Evolutionary conservation across 1,140 invertebrate genomes (phyloP).

Genomic region (Pogonomyrmex barbatus): DNA sequence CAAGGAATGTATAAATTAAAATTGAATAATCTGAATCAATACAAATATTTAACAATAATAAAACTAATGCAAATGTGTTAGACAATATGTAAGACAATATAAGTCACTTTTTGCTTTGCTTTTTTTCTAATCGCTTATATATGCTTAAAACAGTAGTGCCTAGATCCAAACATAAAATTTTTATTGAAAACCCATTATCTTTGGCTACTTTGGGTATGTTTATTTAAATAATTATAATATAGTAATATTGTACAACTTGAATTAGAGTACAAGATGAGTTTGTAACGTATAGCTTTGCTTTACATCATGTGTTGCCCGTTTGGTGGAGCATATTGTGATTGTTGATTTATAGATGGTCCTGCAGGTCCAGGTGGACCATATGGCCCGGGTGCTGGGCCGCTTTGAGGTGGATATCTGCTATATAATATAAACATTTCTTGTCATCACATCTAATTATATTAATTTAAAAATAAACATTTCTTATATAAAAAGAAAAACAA

Average conservation of each 20-base stretch:
- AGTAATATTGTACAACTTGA: conserved; percentile 80
- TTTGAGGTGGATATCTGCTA: conserved; percentile 78
- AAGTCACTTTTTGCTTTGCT: conserved; percentile 46
- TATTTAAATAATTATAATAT: conserved; percentile 81
- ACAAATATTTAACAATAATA: conserved; percentile 6
- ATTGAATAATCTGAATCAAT: conserved; percentile 38
- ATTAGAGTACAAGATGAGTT: conserved; percentile 77
- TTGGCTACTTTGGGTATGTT: conserved; percentile 79
- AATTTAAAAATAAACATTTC: too few relatives aligned
- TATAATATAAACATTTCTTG: conserved; percentile 29
- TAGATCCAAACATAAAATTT: conserved; percentile 70
- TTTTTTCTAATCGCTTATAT: conserved; percentile 10
- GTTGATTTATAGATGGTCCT: conserved; percentile 75
- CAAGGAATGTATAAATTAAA: conserved; percentile 59
- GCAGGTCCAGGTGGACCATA: conserved; percentile 75
- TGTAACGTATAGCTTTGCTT: conserved; percentile 68
- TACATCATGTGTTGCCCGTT: conserved; percentile 82
- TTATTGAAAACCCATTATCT: conserved; percentile 77
- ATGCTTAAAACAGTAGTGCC: conserved; percentile 43
- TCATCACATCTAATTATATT: conserved; percentile 38
- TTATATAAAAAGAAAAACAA: background rate
- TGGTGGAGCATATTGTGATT: conserved; percentile 79
- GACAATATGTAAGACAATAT: conserved; percentile 33
- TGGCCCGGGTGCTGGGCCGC: conserved; percentile 64
- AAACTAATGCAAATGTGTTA: conserved; percentile 14